Evolutionary conservation across 2,797 vertebrate species (phyloP), one percentile per base, ranked within the genome.

Genomic region (Tapirus indicus): DNA sequence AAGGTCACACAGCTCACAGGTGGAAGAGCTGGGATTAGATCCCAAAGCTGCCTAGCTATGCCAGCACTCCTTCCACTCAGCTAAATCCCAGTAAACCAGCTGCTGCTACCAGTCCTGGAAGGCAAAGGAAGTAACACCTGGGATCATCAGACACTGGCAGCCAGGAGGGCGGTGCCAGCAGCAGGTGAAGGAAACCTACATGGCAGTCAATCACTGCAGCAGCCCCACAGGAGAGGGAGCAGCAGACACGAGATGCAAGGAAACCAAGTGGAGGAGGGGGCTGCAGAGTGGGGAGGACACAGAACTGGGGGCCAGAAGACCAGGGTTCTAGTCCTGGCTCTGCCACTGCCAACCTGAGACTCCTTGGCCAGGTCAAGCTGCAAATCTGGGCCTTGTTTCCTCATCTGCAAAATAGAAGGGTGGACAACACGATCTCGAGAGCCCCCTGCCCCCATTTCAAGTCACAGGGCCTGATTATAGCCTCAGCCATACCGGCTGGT

Each of bases 41-140:
- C 49, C 35, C 86, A 87, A 32, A 83, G 88, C 54, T 69, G 35
- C 54, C 62, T 20, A 3, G 21, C 38, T 11, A 89, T 66, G 25
- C 25, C 54, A 0, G 0, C 1, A 14, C n/a, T 72, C 80, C 49
- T n/a, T 75, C 23, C 18, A 41, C 49, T 77, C 20, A 23, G 14
- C 64, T 74, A 58, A 69, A 20, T 35, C 60, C 49, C 72, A 66
- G 5, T 38, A 49, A 41, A 6, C 52, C 60, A 87, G 56, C 54
- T 71, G 56, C 77, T 44, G 92, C 89, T 60, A n/a, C 92, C 49
- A 83, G 86, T 66, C 58, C 77, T 52, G 23, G 14, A 85, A 85
- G 88, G 85, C 86, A 54, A 91, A 93, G n/a, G 56, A 68, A 94
- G 47, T 35, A 58, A 56, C 47, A 64, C 32, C 64, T n/a, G 72